Conservation (phyloP, 2,797 vertebrate species). For the Fringilla coelebs region DNA sequence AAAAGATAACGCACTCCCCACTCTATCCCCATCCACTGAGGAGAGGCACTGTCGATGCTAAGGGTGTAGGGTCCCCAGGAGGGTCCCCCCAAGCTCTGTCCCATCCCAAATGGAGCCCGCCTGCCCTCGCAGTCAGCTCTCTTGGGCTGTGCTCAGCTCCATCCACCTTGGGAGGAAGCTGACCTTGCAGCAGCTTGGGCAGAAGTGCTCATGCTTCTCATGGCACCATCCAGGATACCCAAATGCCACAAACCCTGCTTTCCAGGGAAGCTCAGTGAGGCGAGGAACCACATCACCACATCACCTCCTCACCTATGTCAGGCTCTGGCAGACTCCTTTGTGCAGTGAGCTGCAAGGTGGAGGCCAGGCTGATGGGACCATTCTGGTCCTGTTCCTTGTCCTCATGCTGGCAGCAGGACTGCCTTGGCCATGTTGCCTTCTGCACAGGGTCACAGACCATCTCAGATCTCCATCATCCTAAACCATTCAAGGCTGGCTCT, state of each 20-base stretch:
- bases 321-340: not conserved
- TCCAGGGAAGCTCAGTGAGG: not conserved
- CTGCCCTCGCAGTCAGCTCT: not conserved
- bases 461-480: not conserved
- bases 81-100: fast-evolving
- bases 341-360: fast-evolving
- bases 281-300: not conserved
- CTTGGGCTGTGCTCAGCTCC: not conserved
- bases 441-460: not conserved
- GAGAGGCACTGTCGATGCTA: not conserved
- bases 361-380: not conserved
- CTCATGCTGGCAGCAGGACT: not conserved
- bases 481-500: not conserved
- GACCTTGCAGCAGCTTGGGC: not conserved
- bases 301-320: not conserved
- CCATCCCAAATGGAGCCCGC: not conserved
- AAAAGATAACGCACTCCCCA: not conserved
- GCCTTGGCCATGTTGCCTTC: not conserved
- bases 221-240: not conserved
- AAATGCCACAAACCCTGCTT: not conserved
- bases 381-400: not conserved
- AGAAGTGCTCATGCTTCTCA: not conserved
- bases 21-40: not conserved
- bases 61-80: not conserved
- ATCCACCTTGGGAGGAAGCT: fast-evolving